Evolutionary conservation across 2,797 vertebrate genomes (phyloP).

Genomic region (Pangasius sanitwongsei): DNA sequence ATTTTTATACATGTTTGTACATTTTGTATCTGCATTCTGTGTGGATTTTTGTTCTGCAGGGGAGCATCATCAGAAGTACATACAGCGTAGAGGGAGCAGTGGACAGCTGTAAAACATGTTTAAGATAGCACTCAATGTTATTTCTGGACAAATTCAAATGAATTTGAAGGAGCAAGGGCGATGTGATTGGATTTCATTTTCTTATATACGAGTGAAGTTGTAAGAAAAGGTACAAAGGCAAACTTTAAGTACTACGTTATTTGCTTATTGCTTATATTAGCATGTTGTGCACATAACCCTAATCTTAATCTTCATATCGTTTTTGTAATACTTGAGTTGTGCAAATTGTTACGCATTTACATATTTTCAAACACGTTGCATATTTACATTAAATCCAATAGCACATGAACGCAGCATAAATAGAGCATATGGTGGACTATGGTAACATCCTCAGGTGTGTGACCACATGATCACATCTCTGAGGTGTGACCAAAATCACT

Average conservation of each 20-base stretch:
- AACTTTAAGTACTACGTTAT: no score
- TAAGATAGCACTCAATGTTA: no score
- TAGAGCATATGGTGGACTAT: neutral
- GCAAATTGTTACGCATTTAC: no score
- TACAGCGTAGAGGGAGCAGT: no score
- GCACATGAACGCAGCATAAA: neutral
- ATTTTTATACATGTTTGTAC: no score
- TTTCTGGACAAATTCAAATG: neutral
- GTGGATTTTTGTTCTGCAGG: no score
- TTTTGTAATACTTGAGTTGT: neutral
- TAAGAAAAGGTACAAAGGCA: no score
- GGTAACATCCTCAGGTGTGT: neutral
- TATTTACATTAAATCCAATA: neutral
- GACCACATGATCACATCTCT: neutral
- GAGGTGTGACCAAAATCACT: neutral
- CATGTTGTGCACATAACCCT: neutral
- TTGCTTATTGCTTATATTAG: no score
- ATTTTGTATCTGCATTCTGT: no score
- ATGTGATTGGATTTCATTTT: neutral
- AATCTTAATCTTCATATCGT: neutral
- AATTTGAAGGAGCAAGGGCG: no score
- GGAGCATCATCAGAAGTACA: no score
- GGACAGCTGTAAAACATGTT: no score
- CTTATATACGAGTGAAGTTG: neutral
- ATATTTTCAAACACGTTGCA: neutral